Base-by-base conservation (phyloP, 2,797 vertebrate species). In the Ispidina lecontei region DNA sequence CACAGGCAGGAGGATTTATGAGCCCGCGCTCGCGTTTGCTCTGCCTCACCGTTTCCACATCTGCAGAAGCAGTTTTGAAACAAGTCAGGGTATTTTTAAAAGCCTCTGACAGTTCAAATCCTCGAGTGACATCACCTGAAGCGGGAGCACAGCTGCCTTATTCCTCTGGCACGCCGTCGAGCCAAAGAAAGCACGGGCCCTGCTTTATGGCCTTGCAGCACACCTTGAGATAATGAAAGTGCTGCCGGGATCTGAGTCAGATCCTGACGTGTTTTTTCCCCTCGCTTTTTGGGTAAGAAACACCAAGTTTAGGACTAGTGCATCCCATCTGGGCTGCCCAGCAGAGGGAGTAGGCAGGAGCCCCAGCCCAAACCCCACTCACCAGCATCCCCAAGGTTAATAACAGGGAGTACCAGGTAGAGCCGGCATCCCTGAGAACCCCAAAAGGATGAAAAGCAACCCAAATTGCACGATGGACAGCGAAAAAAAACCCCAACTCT, bases 101-200 rank as follows among this genome's bases (percentile, higher is more conserved):
- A 88, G 84, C 74, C 74, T 78, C 67, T 91, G 90, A 94, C 92
- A 93, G 93, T 76, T 93, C 63, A 94, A 65, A 94, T 87, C 84
- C 90, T 95, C 75, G 7, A 73, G 93, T 90, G 93, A 95, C 89
- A 95, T 94, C 93, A 95, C 90, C 90, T 94, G 92, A 93, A 93
- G 90, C 33, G 2, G 0, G 62, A 82, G 87, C 92, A 41, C 93
- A 95, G 93, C 93, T 95, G 90, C 93, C 69, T 90, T 63, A 81
- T 79, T 88, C 92, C 94, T 91, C 84, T 75, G 77, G 81, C 91
- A 35, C 76, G 5, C 20, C 46, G 29, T 62, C 1, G 29, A 75
- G 94, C 93, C 94, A 94, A 93, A 95, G 60, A 76, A 95, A 95
- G 87, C 90, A 94, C 2, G 14, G 90, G 64, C 65, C 78, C 29